Percentiles rank a stretch among this genome's conserved stretches.
Conservation (phyloP, 2,113 vertebrate genomes). For the Coregonus clupeaformis region DNA sequence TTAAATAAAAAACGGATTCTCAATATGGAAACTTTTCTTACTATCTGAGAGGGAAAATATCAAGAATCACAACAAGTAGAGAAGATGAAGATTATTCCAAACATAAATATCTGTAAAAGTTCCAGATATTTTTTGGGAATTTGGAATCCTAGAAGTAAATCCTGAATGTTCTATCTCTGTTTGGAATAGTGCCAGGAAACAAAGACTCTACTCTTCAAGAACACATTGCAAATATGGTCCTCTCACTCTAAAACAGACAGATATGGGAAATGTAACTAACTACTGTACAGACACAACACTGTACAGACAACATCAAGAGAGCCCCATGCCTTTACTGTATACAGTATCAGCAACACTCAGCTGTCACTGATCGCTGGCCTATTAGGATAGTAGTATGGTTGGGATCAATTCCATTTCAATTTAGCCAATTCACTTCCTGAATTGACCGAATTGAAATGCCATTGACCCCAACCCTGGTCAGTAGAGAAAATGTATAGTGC, state of each 20-base stretch:
- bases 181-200: constrained; percentile 70
- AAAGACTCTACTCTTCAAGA: constrained; percentile 41
- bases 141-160: constrained; percentile 50
- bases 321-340: constrained; percentile 51
- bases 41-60: constrained; percentile 13
- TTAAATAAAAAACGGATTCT: constrained; percentile 6
- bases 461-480: neutral
- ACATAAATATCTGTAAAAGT: constrained; percentile 43
- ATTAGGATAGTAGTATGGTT: constrained; percentile 21
- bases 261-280: constrained; percentile 32
- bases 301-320: constrained; percentile 32
- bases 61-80: constrained; percentile 18
- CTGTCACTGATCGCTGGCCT: constrained; percentile 30
- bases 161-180: constrained; percentile 30
- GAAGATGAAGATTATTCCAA: constrained; percentile 41
- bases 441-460: neutral
- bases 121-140: constrained; percentile 38
- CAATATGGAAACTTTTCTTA: constrained; percentile 48
- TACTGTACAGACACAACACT: constrained; percentile 45
- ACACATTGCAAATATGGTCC: constrained; percentile 69
- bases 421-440: constrained; percentile 3
- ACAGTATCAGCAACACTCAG: constrained; percentile 29
- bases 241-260: constrained; percentile 36
- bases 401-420: no score
- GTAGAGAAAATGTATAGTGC: constrained; percentile 47